These are phyloP conservation scores for Terebella lapidaria DNA, from an alignment of 2,888 invertebrate species.

Conservation along the genomic window DNA sequence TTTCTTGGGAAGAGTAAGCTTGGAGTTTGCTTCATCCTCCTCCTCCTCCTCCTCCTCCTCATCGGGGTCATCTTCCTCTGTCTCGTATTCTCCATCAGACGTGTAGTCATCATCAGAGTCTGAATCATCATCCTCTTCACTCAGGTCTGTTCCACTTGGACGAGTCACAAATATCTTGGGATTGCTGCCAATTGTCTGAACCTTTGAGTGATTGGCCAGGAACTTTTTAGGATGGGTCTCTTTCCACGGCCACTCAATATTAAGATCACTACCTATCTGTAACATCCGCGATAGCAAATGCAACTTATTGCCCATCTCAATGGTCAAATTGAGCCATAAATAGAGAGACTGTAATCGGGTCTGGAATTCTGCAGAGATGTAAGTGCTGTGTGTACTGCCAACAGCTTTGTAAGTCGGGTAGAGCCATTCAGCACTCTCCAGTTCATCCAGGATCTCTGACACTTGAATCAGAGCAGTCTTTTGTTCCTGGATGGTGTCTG, in stretches of 20 bases:
- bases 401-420: slow-evolving; percentile 81
- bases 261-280: slow-evolving; percentile 30
- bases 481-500: slow-evolving; percentile 61
- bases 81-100: slow-evolving; percentile 6
- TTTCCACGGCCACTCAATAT: slow-evolving; percentile 44
- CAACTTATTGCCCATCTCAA: slow-evolving; percentile 76
- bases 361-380: slow-evolving; percentile 64
- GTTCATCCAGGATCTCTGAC: slow-evolving; percentile 65
- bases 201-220: slow-evolving; percentile 3
- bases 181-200: background rate
- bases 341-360: slow-evolving; percentile 75
- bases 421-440: slow-evolving; percentile 73
- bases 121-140: slow-evolving; percentile 7
- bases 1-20: background rate
- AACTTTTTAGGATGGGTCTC: slow-evolving; percentile 26
- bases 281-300: slow-evolving; percentile 59
- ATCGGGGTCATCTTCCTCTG: slow-evolving; percentile 2
- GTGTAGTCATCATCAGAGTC: slow-evolving; percentile 21
- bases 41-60: background rate
- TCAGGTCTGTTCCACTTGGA: too few species aligned
- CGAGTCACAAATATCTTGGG: background rate
- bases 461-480: slow-evolving; percentile 72
- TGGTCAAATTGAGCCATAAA: slow-evolving; percentile 85
- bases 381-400: slow-evolving; percentile 68
- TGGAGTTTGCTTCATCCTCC: background rate